Percentiles rank a stretch among this genome's conserved stretches.
Conservation (phyloP, 2,113 vertebrate genomes). For the Gambusia holbrooki region DNA sequence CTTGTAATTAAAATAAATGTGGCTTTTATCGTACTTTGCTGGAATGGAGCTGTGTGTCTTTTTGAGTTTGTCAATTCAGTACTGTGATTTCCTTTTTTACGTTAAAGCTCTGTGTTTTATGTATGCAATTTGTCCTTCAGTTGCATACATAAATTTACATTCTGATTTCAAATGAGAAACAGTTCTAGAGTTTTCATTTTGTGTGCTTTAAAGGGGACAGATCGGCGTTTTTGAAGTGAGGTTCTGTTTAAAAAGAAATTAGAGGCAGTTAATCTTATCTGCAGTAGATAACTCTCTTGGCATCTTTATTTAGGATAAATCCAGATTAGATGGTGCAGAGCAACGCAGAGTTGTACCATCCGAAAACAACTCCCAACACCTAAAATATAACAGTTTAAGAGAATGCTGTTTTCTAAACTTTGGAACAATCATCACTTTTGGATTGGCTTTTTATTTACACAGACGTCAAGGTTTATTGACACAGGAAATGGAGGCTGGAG, state of each 20-base stretch:
- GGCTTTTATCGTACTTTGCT: conserved; percentile 86
- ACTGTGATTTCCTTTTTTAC: conserved; percentile 19
- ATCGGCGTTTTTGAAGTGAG: neutral
- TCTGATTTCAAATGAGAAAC: neutral
- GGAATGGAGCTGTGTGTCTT: conserved; percentile 83
- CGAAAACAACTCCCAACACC: neutral
- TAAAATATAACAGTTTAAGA: neutral
- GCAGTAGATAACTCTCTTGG: neutral
- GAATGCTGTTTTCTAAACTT: neutral
- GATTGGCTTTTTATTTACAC: neutral
- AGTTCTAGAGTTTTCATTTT: neutral
- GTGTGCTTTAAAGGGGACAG: neutral
- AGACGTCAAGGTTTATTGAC: neutral
- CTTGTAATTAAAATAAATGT: conserved; percentile 91
- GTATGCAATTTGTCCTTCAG: conserved; percentile 1
- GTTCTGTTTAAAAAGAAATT: neutral
- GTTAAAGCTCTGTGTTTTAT: conserved; percentile 1
- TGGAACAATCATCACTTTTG: neutral
- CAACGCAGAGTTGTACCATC: neutral
- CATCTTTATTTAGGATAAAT: neutral
- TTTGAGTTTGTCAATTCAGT: conserved; percentile 63
- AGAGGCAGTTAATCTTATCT: neutral
- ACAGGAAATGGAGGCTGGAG: neutral
- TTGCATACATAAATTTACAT: conserved; percentile 9
- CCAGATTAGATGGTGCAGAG: neutral